Evolutionary conservation across 2,797 vertebrate species (phyloP), one percentile per base, ranked within the genome.

Genomic region (Paguma larvata): DNA sequence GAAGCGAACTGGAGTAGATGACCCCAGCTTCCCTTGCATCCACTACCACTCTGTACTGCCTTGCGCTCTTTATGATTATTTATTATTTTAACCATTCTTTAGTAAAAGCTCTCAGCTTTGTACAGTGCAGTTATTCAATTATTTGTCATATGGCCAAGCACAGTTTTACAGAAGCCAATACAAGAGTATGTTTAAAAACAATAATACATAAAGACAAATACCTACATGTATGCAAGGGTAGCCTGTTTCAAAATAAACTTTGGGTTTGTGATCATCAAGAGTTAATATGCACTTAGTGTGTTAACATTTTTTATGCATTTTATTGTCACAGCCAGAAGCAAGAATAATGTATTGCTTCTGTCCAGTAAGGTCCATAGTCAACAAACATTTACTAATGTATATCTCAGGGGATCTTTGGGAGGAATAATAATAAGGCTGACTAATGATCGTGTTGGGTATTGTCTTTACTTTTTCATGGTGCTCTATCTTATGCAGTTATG

Each of bases 361-460:
- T n/a, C 11, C 15, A 72, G 34, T 56, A 79, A 85, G 38, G 27
- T 65, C 53, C 8, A 44, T 12, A 94, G 32, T 90, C 65, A 59
- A 78, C 6, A 90, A 90, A 87, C 23, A 91, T 84, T 95, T 93
- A 62, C 30, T 85, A 68, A 87, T 30, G 9, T 51, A 23, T 83
- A 67, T 79, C 53, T 95, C 86, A 72, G 41, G 87, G 14, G 41
- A 51, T 78, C 62, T 73, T 79, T 73, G 78, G 63, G 79, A 90
- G 94, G 32, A 34, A 87, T 77, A 90, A 72, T 65, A n/a, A 16
- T 72, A 38, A 85, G 51, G 41, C 8, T 90, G 53, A 70, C 21
- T 72, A 51, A 86, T 13, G 82, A 63, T 56, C 70, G 14, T 59
- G 14, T 34, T 65, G 46, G 27, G n/a, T 44, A 27, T 53, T 84